A percentile compares a stretch with the other conserved stretches of the same genome.
These are phyloP conservation scores for Procambarus virginalis DNA, from an alignment of 1,140 invertebrate species.

Conservation along the genomic window DNA sequence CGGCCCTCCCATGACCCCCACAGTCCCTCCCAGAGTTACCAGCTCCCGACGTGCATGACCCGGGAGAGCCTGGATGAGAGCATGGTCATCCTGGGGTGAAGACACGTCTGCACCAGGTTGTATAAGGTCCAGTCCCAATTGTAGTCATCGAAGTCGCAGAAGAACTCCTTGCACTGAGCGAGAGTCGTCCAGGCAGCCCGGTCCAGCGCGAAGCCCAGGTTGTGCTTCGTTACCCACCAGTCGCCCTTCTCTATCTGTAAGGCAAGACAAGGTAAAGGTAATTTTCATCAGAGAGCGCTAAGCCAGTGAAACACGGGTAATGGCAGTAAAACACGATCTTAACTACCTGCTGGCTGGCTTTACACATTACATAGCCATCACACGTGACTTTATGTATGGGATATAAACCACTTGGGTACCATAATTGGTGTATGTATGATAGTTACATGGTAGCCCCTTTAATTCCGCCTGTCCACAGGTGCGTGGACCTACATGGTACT, in stretches of 20 bases:
- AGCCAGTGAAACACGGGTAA: too few relatives aligned
- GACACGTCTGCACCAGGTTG: slow-evolving; percentile 90
- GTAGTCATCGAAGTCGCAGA: slow-evolving; percentile 98
- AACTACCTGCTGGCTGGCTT: too few relatives aligned
- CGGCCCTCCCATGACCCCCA: neutral
- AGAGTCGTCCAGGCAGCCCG: slow-evolving; percentile 87
- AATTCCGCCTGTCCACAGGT: too few relatives aligned
- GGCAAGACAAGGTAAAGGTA: neutral
- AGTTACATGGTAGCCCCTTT: too few relatives aligned
- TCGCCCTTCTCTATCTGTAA: slow-evolving; percentile 92
- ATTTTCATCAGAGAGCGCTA: too few relatives aligned
- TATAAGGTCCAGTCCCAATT: slow-evolving; percentile 99
- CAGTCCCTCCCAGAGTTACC: slow-evolving; percentile 78
- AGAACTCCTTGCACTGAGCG: slow-evolving; percentile 86
- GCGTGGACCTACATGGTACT: too few relatives aligned
- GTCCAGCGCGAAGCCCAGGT: slow-evolving; percentile 98
- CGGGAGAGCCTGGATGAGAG: slow-evolving; percentile 91
- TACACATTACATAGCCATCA: too few relatives aligned
- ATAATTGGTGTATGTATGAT: too few relatives aligned
- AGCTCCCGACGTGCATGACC: slow-evolving; percentile 98
- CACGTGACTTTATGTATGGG: too few relatives aligned
- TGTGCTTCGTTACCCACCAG: slow-evolving; percentile 97
- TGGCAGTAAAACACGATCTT: too few relatives aligned
- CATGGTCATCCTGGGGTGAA: slow-evolving; percentile 84
- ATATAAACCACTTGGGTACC: too few relatives aligned